Percentiles rank a stretch among this genome's conserved stretches.
phyloP scores from a whole-genome alignment of 2,113 vertebrate genomes.

The Chloroceryle aenea region DNA sequence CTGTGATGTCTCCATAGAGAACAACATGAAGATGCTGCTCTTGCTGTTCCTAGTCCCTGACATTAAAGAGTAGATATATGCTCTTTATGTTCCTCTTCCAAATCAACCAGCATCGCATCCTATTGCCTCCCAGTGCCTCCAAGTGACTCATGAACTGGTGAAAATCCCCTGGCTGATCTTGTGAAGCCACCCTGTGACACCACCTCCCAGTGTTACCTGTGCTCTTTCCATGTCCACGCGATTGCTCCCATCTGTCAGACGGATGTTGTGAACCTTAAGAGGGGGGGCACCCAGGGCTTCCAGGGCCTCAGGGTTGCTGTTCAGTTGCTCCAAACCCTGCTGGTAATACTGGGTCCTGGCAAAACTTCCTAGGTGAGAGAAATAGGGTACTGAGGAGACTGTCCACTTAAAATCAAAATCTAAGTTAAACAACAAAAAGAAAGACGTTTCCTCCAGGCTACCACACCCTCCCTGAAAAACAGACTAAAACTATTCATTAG shows the following conservation, averaged over 20 bases:
- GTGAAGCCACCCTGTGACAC: not conserved
- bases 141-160: not conserved
- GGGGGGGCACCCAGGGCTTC: slow-evolving; percentile 82
- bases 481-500: not conserved
- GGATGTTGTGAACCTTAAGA: slow-evolving; percentile 81
- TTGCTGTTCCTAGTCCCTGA: not conserved
- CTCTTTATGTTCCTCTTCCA: not conserved
- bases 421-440: not conserved
- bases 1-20: not conserved
- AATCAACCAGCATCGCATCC: not conserved
- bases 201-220: slow-evolving; percentile 31
- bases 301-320: slow-evolving; percentile 72
- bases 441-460: not conserved
- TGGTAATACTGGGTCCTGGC: slow-evolving; percentile 79
- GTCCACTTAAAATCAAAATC: not conserved
- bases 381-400: not conserved
- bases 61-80: not conserved
- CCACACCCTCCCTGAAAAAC: not conserved
- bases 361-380: slow-evolving; percentile 72
- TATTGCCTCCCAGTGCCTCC: not conserved
- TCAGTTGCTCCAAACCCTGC: slow-evolving; percentile 79
- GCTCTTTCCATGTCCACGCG: slow-evolving; percentile 67
- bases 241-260: slow-evolving; percentile 79
- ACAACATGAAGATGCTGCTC: not conserved
- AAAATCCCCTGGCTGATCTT: not conserved